Conservation (phyloP, 2,797 vertebrate genomes). For the Phalanger gymnotis region DNA sequence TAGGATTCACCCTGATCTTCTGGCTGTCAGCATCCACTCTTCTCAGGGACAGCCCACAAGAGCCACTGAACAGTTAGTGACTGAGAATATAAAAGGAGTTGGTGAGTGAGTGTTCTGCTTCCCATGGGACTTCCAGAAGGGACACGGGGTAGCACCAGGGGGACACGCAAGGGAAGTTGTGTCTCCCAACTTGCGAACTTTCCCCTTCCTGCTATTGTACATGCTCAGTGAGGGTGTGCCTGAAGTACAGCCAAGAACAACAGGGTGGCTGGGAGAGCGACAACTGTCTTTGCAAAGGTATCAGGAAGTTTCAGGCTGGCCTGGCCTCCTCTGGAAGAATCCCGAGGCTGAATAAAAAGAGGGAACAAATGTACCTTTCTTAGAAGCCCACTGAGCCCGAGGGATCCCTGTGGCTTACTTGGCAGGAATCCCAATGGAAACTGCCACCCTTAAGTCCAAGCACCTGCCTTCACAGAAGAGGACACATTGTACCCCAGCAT, state of each 20-base stretch:
- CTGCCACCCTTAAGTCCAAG: neutral
- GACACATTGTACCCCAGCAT: neutral
- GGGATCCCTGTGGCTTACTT: neutral
- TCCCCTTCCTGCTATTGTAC: neutral
- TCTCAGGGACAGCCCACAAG: neutral
- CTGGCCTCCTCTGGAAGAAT: neutral
- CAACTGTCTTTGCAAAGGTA: neutral
- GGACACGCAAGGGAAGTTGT: neutral
- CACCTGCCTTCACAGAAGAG: neutral
- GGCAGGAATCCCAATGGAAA: neutral
- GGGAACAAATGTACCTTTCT: neutral
- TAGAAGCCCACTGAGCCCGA: neutral
- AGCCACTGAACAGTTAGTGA: neutral
- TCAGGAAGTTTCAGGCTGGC: neutral
- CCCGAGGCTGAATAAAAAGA: neutral
- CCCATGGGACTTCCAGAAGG: neutral
- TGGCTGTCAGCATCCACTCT: neutral
- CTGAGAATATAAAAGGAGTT: neutral
- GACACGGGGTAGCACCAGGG: neutral
- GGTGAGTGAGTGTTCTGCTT: neutral
- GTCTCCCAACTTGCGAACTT: slow-evolving; percentile 3
- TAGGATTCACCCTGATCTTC: neutral
- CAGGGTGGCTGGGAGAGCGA: neutral
- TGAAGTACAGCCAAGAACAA: neutral
- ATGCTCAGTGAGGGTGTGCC: neutral